Evolutionary conservation across 1,140 invertebrate species (phyloP), one percentile per base, ranked within the genome.

Genomic region (Euschistus heros): DNA sequence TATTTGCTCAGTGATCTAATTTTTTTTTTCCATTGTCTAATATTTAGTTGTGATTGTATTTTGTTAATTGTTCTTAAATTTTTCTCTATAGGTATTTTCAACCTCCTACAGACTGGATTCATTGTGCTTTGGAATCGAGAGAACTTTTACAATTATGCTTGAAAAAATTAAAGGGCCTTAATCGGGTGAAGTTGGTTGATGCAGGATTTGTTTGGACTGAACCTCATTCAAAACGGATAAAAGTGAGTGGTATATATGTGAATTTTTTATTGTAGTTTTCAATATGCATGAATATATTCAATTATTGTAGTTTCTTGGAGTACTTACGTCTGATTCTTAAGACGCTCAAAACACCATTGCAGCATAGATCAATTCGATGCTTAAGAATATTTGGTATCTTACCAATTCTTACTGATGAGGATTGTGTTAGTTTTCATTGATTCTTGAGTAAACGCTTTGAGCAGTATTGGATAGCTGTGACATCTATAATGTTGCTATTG

Each of bases 161-260:
- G 5, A 96, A 97, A 74, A 92, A 89, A 73, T 76, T 99, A 0
- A 98, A 96, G 78, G 92, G 92, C 5, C 78, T 98, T 0, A 92
- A 88, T 70, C 86, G 88, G 75, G 88, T 97, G 0, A 90, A 89
- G 74, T 77, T 99, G 6, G 81, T 97, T 52, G 95, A 99, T 84
- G 97, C 97, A 61, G 86, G 87, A 7, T 99, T 99, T 80, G 82
- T 97, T 4, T 99, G 97, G 96, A 99, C 97, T 37, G 97, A 99
- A 74, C 94, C 97, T 64, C 97, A 99, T 81, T 99, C 96, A 0
- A 96, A 94, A 77, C 82, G 97, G 67, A 85, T 99, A 27, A 99
- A 98, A 80, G 86, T 93, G 66, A 80, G 80, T 69, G 67, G 83
- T 57, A 13, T 14, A 5, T 10, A 14, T 27, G 44, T 18, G 18